phyloP scores from a whole-genome alignment of 2,113 vertebrate genomes.

The Australoheros scitulus region DNA sequence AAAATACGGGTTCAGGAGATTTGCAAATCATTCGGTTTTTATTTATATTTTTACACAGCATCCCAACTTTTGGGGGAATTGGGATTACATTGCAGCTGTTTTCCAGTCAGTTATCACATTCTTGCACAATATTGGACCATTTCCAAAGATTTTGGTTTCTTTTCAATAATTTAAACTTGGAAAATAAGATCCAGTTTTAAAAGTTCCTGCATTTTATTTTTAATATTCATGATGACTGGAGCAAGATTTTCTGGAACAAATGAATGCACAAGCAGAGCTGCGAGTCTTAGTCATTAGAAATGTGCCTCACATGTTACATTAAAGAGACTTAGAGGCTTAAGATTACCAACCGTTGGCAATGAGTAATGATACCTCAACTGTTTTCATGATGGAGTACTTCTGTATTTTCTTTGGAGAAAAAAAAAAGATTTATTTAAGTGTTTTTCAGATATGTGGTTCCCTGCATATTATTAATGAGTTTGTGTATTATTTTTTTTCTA shows the following conservation, averaged over 20 bases:
- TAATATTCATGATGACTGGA: slow-evolving; percentile 53
- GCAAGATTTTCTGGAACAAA: slow-evolving; percentile 54
- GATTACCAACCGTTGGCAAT: slow-evolving; percentile 12
- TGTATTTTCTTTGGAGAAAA: slow-evolving; percentile 52
- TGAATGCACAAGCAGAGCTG: background rate
- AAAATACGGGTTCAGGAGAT: background rate
- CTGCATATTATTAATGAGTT: slow-evolving; percentile 56
- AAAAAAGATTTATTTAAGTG: slow-evolving; percentile 22
- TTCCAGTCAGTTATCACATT: background rate
- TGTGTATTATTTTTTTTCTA: slow-evolving; percentile 37
- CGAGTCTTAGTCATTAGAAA: slow-evolving; percentile 10
- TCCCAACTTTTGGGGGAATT: background rate
- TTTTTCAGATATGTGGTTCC: slow-evolving; percentile 32
- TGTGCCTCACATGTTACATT: slow-evolving; percentile 9
- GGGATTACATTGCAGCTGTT: background rate
- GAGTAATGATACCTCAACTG: slow-evolving; percentile 27
- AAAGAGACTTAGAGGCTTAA: slow-evolving; percentile 29
- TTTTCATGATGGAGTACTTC: slow-evolving; percentile 13
- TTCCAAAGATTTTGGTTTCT: background rate
- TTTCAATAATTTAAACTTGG: background rate
- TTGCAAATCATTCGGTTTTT: background rate
- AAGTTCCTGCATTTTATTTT: background rate
- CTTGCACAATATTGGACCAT: background rate
- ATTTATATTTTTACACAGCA: background rate
- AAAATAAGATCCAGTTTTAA: background rate